These are phyloP conservation scores for Chitala chitala DNA, from an alignment of 2,113 vertebrate species.

Conservation along the genomic window DNA sequence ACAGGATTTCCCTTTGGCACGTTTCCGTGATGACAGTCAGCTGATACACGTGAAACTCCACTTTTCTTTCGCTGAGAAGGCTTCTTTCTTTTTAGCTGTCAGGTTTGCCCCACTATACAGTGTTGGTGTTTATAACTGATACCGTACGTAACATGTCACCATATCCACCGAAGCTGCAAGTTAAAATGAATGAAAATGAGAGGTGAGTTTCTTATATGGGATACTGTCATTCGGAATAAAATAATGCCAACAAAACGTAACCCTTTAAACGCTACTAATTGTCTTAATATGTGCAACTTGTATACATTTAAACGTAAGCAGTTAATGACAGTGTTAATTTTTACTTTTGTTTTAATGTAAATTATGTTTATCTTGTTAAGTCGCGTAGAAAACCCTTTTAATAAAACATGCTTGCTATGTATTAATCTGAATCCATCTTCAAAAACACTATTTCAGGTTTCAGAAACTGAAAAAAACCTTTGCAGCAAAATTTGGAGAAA, in stretches of 20 bases:
- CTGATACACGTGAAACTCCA: constrained; percentile 38
- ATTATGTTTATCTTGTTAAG: neutral
- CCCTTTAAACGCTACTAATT: no score
- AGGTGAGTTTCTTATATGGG: constrained; percentile 54
- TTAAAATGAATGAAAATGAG: constrained; percentile 37
- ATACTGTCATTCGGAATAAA: no score
- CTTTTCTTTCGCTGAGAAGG: neutral
- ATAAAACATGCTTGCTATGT: no score
- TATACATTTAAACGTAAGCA: no score
- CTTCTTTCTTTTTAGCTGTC: no score
- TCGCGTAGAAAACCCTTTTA: neutral
- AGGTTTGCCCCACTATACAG: no score
- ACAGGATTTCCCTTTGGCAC: constrained; percentile 6
- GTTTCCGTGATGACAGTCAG: constrained; percentile 50
- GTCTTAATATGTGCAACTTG: no score
- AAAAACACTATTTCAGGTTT: constrained; percentile 59
- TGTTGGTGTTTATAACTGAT: no score
- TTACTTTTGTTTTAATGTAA: neutral
- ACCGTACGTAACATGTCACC: constrained; percentile 43
- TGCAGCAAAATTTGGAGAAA: constrained; percentile 74
- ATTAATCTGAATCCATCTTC: no score
- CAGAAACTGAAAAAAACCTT: constrained; percentile 79
- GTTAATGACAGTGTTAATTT: no score
- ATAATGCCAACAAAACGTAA: neutral
- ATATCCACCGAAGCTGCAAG: constrained; percentile 50